Conservation (phyloP, 2,888 invertebrate genomes). For the Gisinianus flammeolus region DNA sequence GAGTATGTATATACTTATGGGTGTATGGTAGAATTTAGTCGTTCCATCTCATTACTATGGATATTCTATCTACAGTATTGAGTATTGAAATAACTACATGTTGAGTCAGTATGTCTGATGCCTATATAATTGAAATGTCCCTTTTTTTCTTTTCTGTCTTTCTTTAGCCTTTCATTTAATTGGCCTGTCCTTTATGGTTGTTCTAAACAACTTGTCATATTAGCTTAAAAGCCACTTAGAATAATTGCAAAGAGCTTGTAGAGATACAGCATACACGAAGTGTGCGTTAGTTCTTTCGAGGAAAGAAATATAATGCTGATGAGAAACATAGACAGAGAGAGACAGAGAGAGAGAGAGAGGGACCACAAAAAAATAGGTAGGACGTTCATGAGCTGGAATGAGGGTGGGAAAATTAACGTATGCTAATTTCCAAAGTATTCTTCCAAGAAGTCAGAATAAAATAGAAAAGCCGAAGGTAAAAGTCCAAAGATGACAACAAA, state of each 20-base stretch:
- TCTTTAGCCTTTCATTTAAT: neutral
- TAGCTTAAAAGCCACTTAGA: slow-evolving; percentile 11
- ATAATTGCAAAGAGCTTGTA: too few relatives aligned
- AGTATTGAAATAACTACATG: too few relatives aligned
- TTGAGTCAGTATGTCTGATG: too few relatives aligned
- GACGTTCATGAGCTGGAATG: too few relatives aligned
- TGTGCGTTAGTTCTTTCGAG: neutral
- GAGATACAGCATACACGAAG: neutral
- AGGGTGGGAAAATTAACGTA: slow-evolving; percentile 19
- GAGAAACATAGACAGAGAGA: slow-evolving; percentile 8
- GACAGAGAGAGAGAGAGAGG: neutral
- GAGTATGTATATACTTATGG: too few relatives aligned
- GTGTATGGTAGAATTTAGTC: too few relatives aligned
- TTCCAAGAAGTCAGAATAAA: neutral
- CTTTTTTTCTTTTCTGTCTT: neutral
- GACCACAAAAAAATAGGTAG: too few relatives aligned
- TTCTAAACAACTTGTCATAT: slow-evolving; percentile 3
- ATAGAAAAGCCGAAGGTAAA: neutral
- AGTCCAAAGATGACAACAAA: neutral
- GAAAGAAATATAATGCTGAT: neutral
- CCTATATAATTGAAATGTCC: neutral
- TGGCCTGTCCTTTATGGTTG: neutral
- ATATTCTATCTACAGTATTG: too few relatives aligned
- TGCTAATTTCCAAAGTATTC: slow-evolving; percentile 13
- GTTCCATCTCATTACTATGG: too few relatives aligned